Percentiles rank a stretch among this genome's conserved stretches.
Conservation (phyloP, 1,140 invertebrate species). For the Ceratosolen fusciceps region DNA sequence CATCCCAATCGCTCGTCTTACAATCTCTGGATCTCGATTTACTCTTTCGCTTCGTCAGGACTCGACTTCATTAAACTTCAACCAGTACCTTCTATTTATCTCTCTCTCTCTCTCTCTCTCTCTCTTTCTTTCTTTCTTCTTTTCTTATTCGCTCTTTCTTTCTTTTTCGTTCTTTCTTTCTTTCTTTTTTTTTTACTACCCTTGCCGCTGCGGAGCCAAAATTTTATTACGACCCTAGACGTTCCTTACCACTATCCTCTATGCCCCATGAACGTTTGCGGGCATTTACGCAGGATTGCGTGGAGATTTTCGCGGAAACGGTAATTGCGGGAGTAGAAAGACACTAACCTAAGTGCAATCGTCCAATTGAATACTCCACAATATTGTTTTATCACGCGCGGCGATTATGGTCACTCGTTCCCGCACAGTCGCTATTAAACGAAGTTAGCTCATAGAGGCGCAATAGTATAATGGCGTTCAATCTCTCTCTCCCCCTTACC, state of each 20-base stretch:
- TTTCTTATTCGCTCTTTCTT: too few species aligned
- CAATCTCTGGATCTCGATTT: not conserved
- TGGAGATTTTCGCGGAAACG: conserved; percentile 38
- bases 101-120: too few species aligned
- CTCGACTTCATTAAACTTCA: too few species aligned
- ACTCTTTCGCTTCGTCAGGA: not conserved
- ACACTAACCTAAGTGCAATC: conserved; percentile 22
- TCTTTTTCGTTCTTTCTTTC: too few species aligned
- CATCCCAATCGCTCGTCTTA: not conserved
- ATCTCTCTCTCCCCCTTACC: not conserved
- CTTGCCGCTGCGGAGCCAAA: not conserved
- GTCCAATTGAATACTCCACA: conserved; percentile 43
- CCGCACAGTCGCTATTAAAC: conserved; percentile 42
- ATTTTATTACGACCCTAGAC: not conserved
- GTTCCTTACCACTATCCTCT: not conserved
- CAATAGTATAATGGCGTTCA: conserved; percentile 25
- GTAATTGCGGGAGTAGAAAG: conserved; percentile 7
- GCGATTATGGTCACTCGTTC: conserved; percentile 41
- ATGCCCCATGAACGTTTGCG: not conserved
- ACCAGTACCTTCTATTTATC: too few species aligned
- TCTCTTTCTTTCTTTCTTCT: too few species aligned
- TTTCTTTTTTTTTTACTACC: too few species aligned
- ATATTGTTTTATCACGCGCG: conserved; percentile 47
- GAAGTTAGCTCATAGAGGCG: conserved; percentile 38
- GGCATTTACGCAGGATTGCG: conserved; percentile 8